Base-by-base conservation (phyloP, 2,888 invertebrate species). In the Adela reaumurella region DNA sequence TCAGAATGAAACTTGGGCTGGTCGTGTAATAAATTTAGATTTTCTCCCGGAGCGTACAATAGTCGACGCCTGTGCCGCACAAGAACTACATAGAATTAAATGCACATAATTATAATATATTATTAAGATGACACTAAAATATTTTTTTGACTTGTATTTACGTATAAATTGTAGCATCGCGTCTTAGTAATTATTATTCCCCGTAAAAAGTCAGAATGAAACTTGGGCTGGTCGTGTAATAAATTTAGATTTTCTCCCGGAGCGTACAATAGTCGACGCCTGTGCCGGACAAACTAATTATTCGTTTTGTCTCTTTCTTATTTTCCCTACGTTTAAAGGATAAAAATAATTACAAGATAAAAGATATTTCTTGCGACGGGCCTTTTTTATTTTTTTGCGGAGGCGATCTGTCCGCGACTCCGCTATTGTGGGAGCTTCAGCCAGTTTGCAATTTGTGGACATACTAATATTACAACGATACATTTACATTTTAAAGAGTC, bases 321-420 rank as follows among this genome's bases (percentile, higher is more conserved):
- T 51, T 47, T 62, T 65, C 64, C 66, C 65, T 66, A 68, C 68
- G 65, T 67, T 74, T 68, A 77, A 74, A 73, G 74, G 74, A 77
- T 78, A 70, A 78, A 78, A 74, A 77, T 78, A 78, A 78, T 77
- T 74, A 74, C 73, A 71, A 74, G 77, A 78, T 77, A 72, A 73
- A 70, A 77, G 74, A 69, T 68, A 67, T 67, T 68, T 66, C 62
- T 65, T 56, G 35, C 35, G 35, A 35, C 35, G 35, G 8, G 35
- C 6, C 35, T 11, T 35, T 35, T 35, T 14, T 8, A 35, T 35
- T 35, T 35, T 35, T 35, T 35, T 35, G 35, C 14, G 6, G 35
- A 35, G 35, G 35, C 35, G 35, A 35, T 35, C 35, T 35, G 35
- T 35, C 35, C 35, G 35, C 35, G 35, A 35, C 11, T 24, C 14